Base-by-base conservation (phyloP, 2,797 vertebrate genomes). In the Clarias pachynema region DNA sequence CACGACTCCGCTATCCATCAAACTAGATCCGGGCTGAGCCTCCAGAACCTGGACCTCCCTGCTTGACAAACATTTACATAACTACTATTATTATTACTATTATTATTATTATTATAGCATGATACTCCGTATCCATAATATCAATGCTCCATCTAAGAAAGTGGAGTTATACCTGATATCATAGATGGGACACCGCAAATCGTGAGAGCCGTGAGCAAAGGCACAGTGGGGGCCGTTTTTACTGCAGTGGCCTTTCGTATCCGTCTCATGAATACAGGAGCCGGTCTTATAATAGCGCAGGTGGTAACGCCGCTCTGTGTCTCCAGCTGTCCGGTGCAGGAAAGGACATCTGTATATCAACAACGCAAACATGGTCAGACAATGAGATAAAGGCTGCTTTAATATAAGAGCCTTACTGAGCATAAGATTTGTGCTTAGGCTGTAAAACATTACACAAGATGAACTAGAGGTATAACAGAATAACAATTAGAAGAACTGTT, bases 161-260 rank as follows among this genome's bases (percentile, higher is more conserved):
- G 26, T 5, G 10, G 4, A 86, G 10, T 22, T 12, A 14, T 31
- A 98, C 98, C 98, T 97, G 93, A 99, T 97, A 88, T 99, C 98
- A 26, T 97, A 99, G 56, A 99, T 97, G 0, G 98, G 98, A 72
- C 96, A 97, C 87, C 98, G 97, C 4, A 99, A 96, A 93, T 99
- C 98, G 81, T 99, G 98, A 59, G 98, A 98, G 49, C 98, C 98
- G 0, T 99, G 98, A 85, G 98, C 98, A 0, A 99, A 99, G 0
- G 98, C 98, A 26, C 98, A 99, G 93, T 99, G 98, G 68, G 97
- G 97, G 84, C 98, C 98, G 0, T 99, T 99, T 91, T 99, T 99
- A 56, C 97, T 97, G 94, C 98, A 99, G 95, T 99, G 97, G 88
- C 98, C 98, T 93, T 99, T 99, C 2, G 96, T 94, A 91, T 99